Conservation (phyloP, 1,140 invertebrate genomes). For the Sinella curviseta region DNA sequence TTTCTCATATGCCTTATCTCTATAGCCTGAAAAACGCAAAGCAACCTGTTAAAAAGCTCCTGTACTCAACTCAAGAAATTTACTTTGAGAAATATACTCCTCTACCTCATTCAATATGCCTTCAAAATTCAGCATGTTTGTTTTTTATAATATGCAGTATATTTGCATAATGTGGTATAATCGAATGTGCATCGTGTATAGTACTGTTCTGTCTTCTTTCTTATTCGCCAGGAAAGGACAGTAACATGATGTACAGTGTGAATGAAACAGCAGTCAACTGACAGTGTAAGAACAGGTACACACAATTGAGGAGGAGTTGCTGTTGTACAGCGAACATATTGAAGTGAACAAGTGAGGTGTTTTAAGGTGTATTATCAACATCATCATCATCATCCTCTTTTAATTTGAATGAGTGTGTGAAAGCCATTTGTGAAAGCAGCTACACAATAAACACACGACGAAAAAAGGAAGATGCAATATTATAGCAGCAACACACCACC, state of each 20-base stretch:
- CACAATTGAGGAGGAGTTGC: background rate
- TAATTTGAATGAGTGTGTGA: background rate
- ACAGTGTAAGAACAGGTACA: background rate
- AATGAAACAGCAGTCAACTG: background rate
- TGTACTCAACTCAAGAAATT: background rate
- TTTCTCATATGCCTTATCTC: too few species aligned
- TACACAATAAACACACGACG: background rate
- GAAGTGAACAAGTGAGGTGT: background rate
- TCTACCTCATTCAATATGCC: background rate
- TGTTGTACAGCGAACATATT: background rate
- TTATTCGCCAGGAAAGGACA: background rate
- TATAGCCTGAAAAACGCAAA: too few species aligned
- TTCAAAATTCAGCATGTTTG: background rate
- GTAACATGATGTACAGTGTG: background rate
- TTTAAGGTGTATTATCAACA: background rate
- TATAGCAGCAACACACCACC: background rate
- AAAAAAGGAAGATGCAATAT: background rate
- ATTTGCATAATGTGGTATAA: background rate
- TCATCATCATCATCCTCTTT: background rate
- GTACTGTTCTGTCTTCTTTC: background rate
- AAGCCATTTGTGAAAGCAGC: conserved; percentile 21
- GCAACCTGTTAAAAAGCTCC: too few species aligned
- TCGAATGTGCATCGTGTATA: background rate
- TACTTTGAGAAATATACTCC: too few species aligned
- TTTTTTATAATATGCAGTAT: background rate